These are phyloP conservation scores for Potamilus streckersoni DNA, from an alignment of 1,140 invertebrate species.

Conservation along the genomic window DNA sequence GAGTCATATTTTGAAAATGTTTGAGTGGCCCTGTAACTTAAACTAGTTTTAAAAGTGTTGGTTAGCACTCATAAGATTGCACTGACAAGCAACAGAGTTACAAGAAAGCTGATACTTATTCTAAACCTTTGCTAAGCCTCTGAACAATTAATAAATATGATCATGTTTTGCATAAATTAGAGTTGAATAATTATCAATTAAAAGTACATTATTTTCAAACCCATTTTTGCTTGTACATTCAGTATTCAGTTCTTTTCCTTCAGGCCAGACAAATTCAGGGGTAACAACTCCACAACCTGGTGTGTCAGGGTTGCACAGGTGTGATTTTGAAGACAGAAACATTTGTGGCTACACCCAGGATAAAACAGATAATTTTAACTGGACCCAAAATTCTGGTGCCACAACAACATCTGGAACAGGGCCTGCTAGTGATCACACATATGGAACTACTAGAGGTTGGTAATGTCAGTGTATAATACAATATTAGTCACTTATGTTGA, in stretches of 20 bases:
- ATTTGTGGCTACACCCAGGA: conserved; percentile 61
- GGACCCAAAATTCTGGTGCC: conserved; percentile 35
- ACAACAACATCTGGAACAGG: conserved; percentile 52
- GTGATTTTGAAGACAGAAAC: conserved; percentile 59
- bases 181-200: neutral
- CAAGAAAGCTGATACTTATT: neutral
- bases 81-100: neutral
- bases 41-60: too few relatives aligned
- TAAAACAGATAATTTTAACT: conserved; percentile 56
- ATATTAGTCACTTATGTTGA: neutral
- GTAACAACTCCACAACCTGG: conserved; percentile 5
- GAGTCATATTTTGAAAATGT: too few relatives aligned
- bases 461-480: neutral
- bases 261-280: conserved; percentile 7
- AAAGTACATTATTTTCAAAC: neutral
- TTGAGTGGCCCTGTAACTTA: too few relatives aligned
- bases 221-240: neutral
- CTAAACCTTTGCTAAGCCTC: neutral
- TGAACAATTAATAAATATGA: neutral
- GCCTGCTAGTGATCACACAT: conserved; percentile 59
- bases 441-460: conserved; percentile 49
- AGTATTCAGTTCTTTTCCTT: conserved; percentile 6
- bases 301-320: conserved; percentile 17
- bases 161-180: neutral
- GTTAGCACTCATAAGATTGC: too few relatives aligned